Evolutionary conservation across 2,888 invertebrate species (phyloP).

Genomic region (Corythucha ciliata): DNA sequence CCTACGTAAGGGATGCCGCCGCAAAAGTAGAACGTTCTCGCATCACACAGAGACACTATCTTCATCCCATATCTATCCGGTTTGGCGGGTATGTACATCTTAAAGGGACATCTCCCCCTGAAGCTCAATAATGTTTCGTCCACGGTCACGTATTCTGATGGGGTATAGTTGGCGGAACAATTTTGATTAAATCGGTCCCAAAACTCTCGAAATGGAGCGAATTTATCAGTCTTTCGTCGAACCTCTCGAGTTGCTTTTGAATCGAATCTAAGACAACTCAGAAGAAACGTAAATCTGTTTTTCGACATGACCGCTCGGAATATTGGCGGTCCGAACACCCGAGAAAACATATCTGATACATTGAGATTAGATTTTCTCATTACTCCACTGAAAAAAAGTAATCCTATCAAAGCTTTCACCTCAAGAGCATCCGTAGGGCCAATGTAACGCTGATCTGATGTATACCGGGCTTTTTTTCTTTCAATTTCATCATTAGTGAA

Average conservation of each 20-base stretch:
- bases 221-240: slow-evolving; percentile 15
- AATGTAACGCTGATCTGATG: no score
- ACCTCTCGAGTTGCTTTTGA: background rate
- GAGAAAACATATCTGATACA: slow-evolving; percentile 7
- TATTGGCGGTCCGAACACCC: slow-evolving; percentile 1
- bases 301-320: slow-evolving; percentile 1
- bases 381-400: no score
- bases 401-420: no score
- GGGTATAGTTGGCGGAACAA: slow-evolving; percentile 21
- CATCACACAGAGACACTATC: slow-evolving; percentile 21
- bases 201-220: slow-evolving; percentile 24
- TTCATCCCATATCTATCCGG: slow-evolving; percentile 16
- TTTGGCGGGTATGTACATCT: slow-evolving; percentile 20
- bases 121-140: slow-evolving; percentile 23
- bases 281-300: slow-evolving; percentile 7
- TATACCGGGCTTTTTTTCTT: no score
- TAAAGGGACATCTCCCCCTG: slow-evolving; percentile 23
- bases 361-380: no score
- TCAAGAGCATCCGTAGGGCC: no score
- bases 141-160: slow-evolving; percentile 9
- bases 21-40: slow-evolving; percentile 19
- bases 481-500: no score
- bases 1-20: slow-evolving; percentile 27
- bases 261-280: slow-evolving; percentile 1
- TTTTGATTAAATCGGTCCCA: slow-evolving; percentile 20